phyloP scores from a whole-genome alignment of 2,888 invertebrate genomes.

The Pegoplata infirma region DNA sequence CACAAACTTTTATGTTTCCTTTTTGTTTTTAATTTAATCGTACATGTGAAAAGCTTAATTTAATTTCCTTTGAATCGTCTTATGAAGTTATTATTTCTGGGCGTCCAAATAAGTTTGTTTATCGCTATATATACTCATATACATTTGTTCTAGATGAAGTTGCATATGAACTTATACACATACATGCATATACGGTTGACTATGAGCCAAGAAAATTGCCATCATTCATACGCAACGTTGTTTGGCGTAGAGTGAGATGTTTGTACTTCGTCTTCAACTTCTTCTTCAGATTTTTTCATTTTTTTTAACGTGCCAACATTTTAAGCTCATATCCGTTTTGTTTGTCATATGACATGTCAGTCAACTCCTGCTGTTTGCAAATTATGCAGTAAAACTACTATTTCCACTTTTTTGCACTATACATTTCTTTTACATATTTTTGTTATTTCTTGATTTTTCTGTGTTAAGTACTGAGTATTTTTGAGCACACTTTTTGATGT shows the following conservation, averaged over 20 bases:
- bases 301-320: slow-evolving; percentile 57
- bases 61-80: slow-evolving; percentile 40
- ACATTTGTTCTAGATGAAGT: too few relatives aligned
- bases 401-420: slow-evolving; percentile 43
- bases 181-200: slow-evolving; percentile 26
- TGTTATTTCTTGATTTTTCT: background rate
- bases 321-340: slow-evolving; percentile 59
- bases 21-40: background rate
- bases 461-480: slow-evolving; percentile 18
- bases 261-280: slow-evolving; percentile 13
- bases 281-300: background rate
- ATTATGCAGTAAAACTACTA: slow-evolving; percentile 61
- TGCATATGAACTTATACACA: too few relatives aligned
- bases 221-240: slow-evolving; percentile 55
- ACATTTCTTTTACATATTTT: slow-evolving; percentile 18
- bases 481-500: slow-evolving; percentile 4
- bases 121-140: slow-evolving; percentile 16
- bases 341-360: slow-evolving; percentile 60
- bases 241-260: slow-evolving; percentile 28
- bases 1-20: background rate
- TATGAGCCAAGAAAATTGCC: slow-evolving; percentile 58
- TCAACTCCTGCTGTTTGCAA: slow-evolving; percentile 62
- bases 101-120: slow-evolving; percentile 39
- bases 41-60: slow-evolving; percentile 41
- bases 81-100: slow-evolving; percentile 25